These are phyloP conservation scores for Mesoclemmys tuberculata DNA, from an alignment of 2,113 vertebrate species.

Conservation along the genomic window DNA sequence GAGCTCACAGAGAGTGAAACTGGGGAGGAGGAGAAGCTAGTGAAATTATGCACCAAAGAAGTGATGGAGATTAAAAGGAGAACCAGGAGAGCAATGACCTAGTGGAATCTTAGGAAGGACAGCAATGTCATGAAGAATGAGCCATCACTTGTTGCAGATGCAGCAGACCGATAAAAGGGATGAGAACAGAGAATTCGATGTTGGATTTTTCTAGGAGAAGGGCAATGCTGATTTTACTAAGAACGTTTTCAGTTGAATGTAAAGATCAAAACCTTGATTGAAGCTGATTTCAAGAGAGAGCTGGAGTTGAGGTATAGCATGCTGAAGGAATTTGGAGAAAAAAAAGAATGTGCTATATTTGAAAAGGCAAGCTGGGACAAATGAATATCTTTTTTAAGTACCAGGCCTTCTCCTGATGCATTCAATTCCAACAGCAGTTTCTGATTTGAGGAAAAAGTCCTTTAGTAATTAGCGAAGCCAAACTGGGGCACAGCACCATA, in stretches of 20 bases:
- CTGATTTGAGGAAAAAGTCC: background rate
- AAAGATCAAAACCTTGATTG: background rate
- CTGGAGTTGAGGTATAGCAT: background rate
- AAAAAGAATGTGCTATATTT: background rate
- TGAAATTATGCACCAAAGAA: background rate
- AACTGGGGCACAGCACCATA: background rate
- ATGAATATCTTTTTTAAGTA: background rate
- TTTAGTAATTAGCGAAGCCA: background rate
- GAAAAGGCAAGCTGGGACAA: background rate
- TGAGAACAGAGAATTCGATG: background rate
- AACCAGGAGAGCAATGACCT: background rate
- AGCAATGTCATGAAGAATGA: background rate
- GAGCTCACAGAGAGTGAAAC: background rate
- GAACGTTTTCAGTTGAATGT: background rate
- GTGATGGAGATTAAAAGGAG: background rate
- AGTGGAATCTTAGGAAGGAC: background rate
- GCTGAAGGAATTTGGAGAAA: background rate
- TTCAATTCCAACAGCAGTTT: background rate
- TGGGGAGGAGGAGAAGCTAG: background rate
- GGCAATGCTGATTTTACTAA: background rate
- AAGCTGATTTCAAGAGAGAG: background rate
- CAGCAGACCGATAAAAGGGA: background rate
- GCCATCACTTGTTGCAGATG: accelerated
- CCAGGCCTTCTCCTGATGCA: background rate
- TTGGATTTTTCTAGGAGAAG: background rate